Evolutionary conservation across 2,888 invertebrate species (phyloP), one percentile per base, ranked within the genome.

Genomic region (Zhuqinia jingwanae): DNA sequence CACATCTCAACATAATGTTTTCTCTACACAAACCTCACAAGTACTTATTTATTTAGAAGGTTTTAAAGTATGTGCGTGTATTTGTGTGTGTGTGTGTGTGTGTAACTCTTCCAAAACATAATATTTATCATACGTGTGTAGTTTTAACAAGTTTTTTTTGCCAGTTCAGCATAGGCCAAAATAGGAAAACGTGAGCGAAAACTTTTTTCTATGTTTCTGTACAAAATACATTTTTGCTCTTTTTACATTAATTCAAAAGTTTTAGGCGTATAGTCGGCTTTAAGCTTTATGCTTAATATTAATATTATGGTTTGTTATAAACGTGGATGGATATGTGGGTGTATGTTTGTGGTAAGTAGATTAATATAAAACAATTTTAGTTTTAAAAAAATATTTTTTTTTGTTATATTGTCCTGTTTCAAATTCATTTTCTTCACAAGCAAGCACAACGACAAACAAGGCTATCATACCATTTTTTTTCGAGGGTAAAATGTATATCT

Each of bases 361-460:
- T 75, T 75, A 75, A 70, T 53, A 56, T 75, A 77, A 76, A 77
- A 77, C 77, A 77, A 77, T 77, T 77, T n/a, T n/a, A n/a, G n/a
- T n/a, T n/a, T n/a, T 77, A 3, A n/a, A 22, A 8, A 45, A 60
- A 77, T 60, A 77, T 60, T 60, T 58, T 77, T 42, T 25, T 60
- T 36, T 3, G 8, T 6, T 36, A 36, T 36, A 36, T n/a, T 58
- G 77, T 42, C 77, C 60, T 60, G 60, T 42, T 77, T 60, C 22
- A 77, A 77, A 77, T 77, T 77, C 77, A n/a, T 77, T 58, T 58
- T 77, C 56, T 70, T 70, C 75, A 20, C 53, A 75, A 53, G n/a
- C 53, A 50, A 11, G 17, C 10, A 22, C 22, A 58, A 13, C 15
- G 2, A 27, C 25, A 30, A 20, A 25, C 22, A n/a, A 20, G 53